phyloP scores from a whole-genome alignment of 2,113 vertebrate genomes.

The Helogale parvula region DNA sequence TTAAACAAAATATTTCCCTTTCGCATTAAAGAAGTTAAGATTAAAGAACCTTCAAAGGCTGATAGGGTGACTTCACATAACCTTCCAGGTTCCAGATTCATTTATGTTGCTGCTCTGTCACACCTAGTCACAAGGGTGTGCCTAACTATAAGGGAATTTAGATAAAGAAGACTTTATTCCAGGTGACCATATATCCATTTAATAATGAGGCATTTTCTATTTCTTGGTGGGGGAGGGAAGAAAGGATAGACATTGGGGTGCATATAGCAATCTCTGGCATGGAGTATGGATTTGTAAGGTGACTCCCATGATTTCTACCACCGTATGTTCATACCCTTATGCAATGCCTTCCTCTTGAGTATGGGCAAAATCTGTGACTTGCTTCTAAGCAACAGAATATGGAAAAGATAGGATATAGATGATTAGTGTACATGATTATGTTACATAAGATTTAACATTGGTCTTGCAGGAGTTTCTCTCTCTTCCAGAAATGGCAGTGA shows the following conservation, averaged over 20 bases:
- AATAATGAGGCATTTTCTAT: slow-evolving; percentile 1
- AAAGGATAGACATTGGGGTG: background rate
- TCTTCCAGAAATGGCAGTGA: background rate
- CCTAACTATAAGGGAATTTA: background rate
- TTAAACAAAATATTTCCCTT: slow-evolving; percentile 15
- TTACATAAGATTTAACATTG: background rate
- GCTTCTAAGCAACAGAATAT: background rate
- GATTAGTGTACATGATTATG: background rate
- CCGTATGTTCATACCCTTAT: background rate
- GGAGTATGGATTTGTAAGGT: background rate
- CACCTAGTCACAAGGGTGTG: background rate
- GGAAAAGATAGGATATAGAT: background rate
- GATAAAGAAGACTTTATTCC: background rate
- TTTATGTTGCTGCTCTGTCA: background rate
- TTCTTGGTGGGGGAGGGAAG: background rate
- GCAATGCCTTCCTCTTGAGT: background rate
- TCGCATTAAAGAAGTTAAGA: background rate
- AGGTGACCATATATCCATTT: background rate
- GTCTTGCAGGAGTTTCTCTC: background rate
- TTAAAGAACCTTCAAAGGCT: background rate
- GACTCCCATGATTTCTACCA: background rate
- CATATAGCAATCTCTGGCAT: background rate
- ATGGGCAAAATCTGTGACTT: background rate
- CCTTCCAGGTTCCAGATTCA: background rate
- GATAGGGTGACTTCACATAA: background rate